Evolutionary conservation across 2,113 vertebrate species (phyloP).

Genomic region (Sakesphorus luctuosus): DNA sequence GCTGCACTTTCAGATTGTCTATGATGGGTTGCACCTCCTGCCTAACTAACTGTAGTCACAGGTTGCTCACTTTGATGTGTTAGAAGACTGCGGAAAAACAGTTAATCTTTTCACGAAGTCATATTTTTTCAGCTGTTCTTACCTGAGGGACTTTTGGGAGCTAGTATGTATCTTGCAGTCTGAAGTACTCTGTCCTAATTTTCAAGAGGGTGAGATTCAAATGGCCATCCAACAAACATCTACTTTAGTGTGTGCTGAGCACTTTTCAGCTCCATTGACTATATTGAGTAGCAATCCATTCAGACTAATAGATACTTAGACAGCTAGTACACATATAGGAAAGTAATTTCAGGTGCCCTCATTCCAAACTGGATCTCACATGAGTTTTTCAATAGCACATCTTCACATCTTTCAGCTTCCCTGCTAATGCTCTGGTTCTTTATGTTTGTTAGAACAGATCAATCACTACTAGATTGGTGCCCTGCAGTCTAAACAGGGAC

Average conservation of each 20-base stretch:
- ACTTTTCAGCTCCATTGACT: neutral
- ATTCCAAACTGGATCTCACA: neutral
- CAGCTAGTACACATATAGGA: neutral
- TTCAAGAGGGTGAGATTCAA: neutral
- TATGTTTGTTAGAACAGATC: neutral
- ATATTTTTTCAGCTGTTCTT: neutral
- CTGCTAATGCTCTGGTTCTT: neutral
- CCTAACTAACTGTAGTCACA: neutral
- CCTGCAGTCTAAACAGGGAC: neutral
- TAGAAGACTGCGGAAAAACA: neutral
- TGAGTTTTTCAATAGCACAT: neutral
- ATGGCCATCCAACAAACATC: neutral
- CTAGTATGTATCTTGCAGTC: neutral
- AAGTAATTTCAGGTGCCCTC: neutral
- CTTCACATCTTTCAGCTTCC: neutral
- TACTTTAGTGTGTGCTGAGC: neutral
- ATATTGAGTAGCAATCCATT: neutral
- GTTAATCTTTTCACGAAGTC: neutral
- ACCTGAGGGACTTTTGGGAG: neutral
- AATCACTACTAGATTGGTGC: neutral
- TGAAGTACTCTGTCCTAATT: neutral
- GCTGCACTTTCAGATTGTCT: neutral
- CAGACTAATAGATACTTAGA: neutral
- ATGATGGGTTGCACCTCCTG: neutral
- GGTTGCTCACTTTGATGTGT: neutral